Conservation (phyloP, 1,140 invertebrate species). For the Cryptotermes secundus region DNA sequence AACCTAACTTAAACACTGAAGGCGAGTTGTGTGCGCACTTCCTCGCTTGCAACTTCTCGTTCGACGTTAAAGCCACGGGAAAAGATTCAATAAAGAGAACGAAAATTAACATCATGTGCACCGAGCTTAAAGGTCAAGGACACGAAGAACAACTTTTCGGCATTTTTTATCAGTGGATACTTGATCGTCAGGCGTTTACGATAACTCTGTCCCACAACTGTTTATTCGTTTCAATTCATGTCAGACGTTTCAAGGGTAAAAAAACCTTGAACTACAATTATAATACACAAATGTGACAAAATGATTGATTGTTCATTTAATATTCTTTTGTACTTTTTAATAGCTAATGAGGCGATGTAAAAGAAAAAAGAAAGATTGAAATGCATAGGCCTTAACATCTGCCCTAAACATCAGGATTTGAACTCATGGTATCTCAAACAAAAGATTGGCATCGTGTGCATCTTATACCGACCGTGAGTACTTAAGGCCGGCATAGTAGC, state of each 20-base stretch:
- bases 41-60: too few species aligned
- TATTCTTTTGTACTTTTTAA: not conserved
- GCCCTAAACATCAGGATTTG: not conserved
- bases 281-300: not conserved
- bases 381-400: not conserved
- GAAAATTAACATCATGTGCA: too few species aligned
- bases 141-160: too few species aligned
- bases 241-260: not conserved
- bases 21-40: too few species aligned
- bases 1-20: too few species aligned
- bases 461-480: not conserved
- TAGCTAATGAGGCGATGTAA: not conserved
- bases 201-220: too few species aligned
- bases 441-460: not conserved
- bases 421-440: not conserved
- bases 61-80: too few species aligned
- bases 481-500: not conserved
- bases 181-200: too few species aligned
- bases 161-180: too few species aligned
- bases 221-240: too few species aligned
- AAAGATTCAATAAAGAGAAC: too few species aligned
- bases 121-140: too few species aligned
- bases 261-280: not conserved
- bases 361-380: not conserved
- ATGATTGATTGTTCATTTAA: not conserved